Percentiles rank a stretch among this genome's conserved stretches.
These are phyloP conservation scores for Chloroceryle aenea DNA, from an alignment of 2,113 vertebrate species.

Conservation along the genomic window DNA sequence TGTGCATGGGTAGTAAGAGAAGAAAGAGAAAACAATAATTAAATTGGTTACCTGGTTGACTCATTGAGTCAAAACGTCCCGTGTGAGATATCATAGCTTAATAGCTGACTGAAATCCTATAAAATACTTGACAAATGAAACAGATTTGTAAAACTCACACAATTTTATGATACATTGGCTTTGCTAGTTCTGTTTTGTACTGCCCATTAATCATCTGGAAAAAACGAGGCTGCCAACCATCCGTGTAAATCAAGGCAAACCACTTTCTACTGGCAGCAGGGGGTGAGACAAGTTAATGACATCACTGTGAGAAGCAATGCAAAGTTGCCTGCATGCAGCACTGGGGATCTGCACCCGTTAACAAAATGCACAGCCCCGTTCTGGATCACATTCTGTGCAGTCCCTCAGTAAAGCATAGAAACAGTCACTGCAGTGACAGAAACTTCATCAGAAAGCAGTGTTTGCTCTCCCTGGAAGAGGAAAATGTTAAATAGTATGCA, in stretches of 20 bases:
- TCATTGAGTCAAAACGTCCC: background rate
- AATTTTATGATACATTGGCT: background rate
- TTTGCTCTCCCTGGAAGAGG: background rate
- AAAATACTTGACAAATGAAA: background rate
- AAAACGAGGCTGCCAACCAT: background rate
- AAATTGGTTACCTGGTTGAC: background rate
- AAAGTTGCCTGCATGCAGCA: background rate
- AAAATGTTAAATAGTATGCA: background rate
- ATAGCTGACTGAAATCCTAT: background rate
- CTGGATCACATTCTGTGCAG: background rate
- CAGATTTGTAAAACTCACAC: background rate
- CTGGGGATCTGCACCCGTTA: background rate
- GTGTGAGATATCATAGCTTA: background rate
- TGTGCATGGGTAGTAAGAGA: rapidly evolving
- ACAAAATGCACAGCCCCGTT: no score
- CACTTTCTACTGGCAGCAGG: background rate
- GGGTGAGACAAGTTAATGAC: background rate
- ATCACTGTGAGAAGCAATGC: background rate
- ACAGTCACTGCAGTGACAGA: background rate
- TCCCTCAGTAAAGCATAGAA: background rate
- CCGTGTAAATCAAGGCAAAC: background rate
- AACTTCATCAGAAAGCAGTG: background rate
- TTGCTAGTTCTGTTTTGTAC: background rate
- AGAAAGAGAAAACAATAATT: background rate
- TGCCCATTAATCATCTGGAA: background rate